A percentile compares a stretch with the other conserved stretches of the same genome.
Conservation (phyloP, 2,888 invertebrate species). For the Molanna angustata region DNA sequence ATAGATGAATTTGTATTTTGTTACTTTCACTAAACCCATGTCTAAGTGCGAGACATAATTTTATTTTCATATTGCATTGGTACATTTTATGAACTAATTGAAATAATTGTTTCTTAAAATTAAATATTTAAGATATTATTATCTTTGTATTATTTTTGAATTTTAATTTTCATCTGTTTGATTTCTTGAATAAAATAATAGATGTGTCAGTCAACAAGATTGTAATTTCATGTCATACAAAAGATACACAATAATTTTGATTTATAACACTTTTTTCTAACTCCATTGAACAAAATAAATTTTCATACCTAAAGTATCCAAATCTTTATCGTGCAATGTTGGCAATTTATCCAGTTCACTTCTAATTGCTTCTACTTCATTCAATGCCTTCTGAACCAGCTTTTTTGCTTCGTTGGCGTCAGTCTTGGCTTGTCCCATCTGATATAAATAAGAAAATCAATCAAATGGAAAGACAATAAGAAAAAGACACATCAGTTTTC, state of each 20-base stretch:
- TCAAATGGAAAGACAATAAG: no score
- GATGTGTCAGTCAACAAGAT: neutral
- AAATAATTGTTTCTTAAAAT: no score
- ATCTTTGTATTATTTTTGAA: no score
- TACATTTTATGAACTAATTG: no score
- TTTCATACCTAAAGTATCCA: conserved; percentile 57
- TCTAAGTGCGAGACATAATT: no score
- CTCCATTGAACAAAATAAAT: neutral
- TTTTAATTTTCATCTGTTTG: no score
- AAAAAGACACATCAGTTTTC: no score
- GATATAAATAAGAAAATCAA: no score
- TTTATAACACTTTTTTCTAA: neutral
- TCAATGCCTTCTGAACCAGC: conserved; percentile 77
- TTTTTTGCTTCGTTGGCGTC: conserved; percentile 78
- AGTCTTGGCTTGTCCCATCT: conserved; percentile 87
- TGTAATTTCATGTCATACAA: neutral
- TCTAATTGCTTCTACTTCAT: conserved; percentile 74
- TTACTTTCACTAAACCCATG: no score
- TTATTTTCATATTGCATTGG: no score
- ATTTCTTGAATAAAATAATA: neutral
- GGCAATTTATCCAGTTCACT: conserved; percentile 73
- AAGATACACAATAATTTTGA: neutral
- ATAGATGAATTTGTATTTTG: no score
- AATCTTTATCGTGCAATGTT: conserved; percentile 65
- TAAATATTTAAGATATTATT: no score